Percentiles rank a stretch among this genome's conserved stretches.
phyloP scores from a whole-genome alignment of 2,797 vertebrate genomes.

The Scolopax bukidnonensis region DNA sequence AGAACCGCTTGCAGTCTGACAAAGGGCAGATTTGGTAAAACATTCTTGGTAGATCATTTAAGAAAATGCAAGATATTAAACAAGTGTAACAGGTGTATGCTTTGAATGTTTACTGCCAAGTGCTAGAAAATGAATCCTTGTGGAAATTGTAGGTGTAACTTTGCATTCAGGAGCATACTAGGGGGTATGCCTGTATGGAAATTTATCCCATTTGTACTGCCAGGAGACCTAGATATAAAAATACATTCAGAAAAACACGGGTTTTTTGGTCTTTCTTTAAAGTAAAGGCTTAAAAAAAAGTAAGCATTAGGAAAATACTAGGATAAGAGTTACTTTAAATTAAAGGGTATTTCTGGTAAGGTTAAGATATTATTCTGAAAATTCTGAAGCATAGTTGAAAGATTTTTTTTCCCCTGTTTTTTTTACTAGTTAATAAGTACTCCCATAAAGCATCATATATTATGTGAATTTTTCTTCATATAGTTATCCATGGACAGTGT shows the following conservation, averaged over 20 bases:
- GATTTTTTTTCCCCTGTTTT: background rate
- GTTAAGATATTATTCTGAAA: background rate
- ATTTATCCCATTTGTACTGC: background rate
- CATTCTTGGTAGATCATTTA: background rate
- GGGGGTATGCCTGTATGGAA: background rate
- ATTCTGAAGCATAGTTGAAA: background rate
- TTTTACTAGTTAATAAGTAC: background rate
- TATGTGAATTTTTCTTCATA: background rate
- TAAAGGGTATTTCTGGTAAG: background rate
- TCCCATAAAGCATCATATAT: background rate
- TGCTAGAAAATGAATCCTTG: background rate
- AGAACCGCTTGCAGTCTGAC: background rate
- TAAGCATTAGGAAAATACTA: background rate
- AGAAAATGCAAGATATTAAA: background rate
- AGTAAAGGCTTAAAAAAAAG: background rate
- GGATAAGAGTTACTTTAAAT: background rate
- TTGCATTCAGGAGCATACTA: background rate
- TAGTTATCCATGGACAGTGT: background rate
- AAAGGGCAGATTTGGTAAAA: background rate
- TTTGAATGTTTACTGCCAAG: background rate
- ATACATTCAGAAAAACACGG: background rate
- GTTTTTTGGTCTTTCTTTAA: rapidly evolving
- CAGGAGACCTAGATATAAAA: background rate
- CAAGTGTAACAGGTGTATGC: background rate
- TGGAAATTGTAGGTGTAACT: background rate